These are phyloP conservation scores for Neomorphus geoffroyi DNA, from an alignment of 2,797 vertebrate species.

Conservation along the genomic window DNA sequence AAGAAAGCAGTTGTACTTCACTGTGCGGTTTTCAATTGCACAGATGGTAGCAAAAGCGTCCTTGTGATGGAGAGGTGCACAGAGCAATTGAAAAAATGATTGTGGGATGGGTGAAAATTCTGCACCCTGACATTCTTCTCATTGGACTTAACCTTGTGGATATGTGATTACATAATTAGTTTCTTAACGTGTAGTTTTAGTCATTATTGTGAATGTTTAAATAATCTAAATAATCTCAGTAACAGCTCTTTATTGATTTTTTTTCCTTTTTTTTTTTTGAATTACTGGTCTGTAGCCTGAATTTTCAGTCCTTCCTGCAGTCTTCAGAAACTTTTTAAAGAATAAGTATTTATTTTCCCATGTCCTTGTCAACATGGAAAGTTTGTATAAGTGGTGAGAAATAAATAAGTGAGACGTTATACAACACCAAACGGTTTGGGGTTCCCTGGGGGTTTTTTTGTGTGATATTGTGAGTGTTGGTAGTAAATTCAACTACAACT, in stretches of 20 bases:
- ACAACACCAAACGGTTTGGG: neutral
- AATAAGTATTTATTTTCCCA: neutral
- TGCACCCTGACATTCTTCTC: neutral
- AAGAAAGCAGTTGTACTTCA: neutral
- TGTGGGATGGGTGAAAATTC: neutral
- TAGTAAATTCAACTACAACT: neutral
- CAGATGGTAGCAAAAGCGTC: neutral
- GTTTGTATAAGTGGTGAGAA: neutral
- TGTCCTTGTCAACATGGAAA: neutral
- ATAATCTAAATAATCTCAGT: neutral
- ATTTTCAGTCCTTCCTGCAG: neutral
- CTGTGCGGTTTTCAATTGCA: neutral
- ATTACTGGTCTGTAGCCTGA: neutral
- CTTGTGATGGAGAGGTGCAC: neutral
- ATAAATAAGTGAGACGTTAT: neutral
- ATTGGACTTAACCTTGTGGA: neutral
- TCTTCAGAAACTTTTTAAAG: neutral
- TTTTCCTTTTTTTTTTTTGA: no score
- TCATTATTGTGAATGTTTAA: neutral
- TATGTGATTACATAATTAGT: neutral
- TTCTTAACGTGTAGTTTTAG: neutral
- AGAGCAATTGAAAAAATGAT: neutral
- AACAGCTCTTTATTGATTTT: neutral
- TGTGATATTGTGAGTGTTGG: neutral
- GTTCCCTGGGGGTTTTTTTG: neutral